Evolutionary conservation across 2,797 vertebrate genomes (phyloP).

Genomic region (Esox masquinongy): DNA sequence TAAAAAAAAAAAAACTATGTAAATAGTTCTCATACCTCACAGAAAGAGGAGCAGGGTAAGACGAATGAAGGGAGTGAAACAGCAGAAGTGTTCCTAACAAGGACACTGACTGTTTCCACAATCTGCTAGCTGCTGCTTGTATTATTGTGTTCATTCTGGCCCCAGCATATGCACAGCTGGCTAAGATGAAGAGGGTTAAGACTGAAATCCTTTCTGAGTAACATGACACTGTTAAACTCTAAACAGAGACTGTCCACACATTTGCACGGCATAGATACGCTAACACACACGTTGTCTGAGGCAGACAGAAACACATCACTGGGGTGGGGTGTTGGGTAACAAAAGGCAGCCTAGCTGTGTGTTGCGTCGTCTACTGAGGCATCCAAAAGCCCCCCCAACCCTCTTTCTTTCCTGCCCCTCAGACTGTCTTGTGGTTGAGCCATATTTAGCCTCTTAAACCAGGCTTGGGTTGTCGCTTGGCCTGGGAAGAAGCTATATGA

Average conservation of each 20-base stretch:
- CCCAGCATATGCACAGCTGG: too few species aligned
- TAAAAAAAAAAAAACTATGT: too few species aligned
- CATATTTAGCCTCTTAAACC: too few species aligned
- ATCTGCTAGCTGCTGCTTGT: constrained; percentile 70
- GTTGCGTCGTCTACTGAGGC: constrained; percentile 19
- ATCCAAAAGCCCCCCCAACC: too few species aligned
- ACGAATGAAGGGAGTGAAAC: constrained; percentile 56
- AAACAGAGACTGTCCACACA: not conserved
- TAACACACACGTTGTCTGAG: not conserved
- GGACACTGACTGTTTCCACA: constrained; percentile 58
- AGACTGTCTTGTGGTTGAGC: too few species aligned
- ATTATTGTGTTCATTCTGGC: constrained; percentile 39
- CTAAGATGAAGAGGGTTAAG: not conserved
- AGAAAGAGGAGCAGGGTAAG: not conserved
- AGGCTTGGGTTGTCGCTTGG: too few species aligned
- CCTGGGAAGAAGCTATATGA: too few species aligned
- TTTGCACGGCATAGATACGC: too few species aligned
- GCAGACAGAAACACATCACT: constrained; percentile 36
- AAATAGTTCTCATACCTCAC: too few species aligned
- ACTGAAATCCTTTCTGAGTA: not conserved
- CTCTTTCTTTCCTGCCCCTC: too few species aligned
- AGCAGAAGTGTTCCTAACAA: constrained; percentile 66
- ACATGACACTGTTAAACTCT: not conserved
- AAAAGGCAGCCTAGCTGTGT: constrained; percentile 27
- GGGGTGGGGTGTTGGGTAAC: constrained; percentile 38